Percentiles rank a stretch among this genome's conserved stretches.
phyloP scores from a whole-genome alignment of 2,888 invertebrate species.

The Apodemia hepburni region DNA sequence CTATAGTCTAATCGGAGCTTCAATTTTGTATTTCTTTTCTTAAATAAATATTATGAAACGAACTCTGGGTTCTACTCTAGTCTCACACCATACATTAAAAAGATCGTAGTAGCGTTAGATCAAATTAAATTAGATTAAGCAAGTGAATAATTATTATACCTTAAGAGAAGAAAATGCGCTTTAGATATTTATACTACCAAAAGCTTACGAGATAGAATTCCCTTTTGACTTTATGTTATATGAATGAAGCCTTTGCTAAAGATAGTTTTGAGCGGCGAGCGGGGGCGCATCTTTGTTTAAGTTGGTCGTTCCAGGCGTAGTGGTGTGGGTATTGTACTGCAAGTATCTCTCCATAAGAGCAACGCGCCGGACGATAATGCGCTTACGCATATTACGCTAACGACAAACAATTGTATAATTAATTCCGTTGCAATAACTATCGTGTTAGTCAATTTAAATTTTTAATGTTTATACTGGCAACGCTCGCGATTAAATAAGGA shows the following conservation, averaged over 20 bases:
- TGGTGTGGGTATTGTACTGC: constrained; percentile 61
- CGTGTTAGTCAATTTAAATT: constrained; percentile 40
- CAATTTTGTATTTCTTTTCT: no score
- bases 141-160: no score
- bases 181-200: no score
- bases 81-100: no score
- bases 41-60: no score
- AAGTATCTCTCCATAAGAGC: constrained; percentile 56
- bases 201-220: no score
- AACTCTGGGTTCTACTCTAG: no score
- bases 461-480: constrained; percentile 29
- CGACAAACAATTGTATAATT: neutral
- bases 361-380: constrained; percentile 47
- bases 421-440: constrained; percentile 8
- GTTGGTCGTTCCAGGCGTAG: constrained; percentile 62
- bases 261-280: constrained; percentile 42
- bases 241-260: constrained; percentile 16
- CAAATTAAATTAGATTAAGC: no score
- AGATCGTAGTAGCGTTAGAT: no score
- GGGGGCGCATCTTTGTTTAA: constrained; percentile 67
- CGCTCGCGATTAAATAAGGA: constrained; percentile 23
- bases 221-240: no score
- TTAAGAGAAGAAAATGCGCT: no score
- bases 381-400: constrained; percentile 41
- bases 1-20: neutral